Base-by-base conservation (phyloP, 2,888 invertebrate species). In the Lycophotia porphyrea region DNA sequence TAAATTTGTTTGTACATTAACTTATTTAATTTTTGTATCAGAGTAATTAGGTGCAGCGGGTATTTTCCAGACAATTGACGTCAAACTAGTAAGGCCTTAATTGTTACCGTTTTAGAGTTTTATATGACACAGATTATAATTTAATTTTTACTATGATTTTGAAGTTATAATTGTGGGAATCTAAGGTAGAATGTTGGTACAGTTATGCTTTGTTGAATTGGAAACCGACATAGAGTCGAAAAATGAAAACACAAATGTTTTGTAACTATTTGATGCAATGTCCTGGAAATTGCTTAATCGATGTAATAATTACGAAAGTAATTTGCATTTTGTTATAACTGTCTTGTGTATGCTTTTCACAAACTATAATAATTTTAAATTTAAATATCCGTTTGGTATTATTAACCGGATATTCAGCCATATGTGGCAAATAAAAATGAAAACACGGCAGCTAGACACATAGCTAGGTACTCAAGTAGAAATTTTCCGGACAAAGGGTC, bases 1-100 rank as follows among this genome's bases (percentile, higher is more conserved):
- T 71, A 65, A 80, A 84, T 84, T 55, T 66, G 63, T 81, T 84
- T 67, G 39, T 69, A 66, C 66, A 77, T 81, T 79, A 77, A 31
- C 73, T 77, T 73, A 61, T 34, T 67, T 72, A 36, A 39, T 67
- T 75, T 49, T 49, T 18, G 34, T 61, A 77, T 77, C 36, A 63
- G 9, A 58, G 42, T 75, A 74, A 81, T 84, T 84, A 75, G 47
- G 64, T 34, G 15, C 27, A 24, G 47, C 8, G 86, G 42, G 83
- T 11, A 63, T 82, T 87, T 87, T 86, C 84, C 83, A 61, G n/a
- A 64, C n/a, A 27, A 27, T 58, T 84, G 85, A 86, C 88, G 87
- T 86, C 85, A 88, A 52, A 65, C 24, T 71, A 34, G 47, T 76
- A 71, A 52, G 63, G 27, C 24, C 58, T 80, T 73, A 76, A 81